Base-by-base conservation (phyloP, 2,888 invertebrate species). In the Andrena hattorfiana region DNA sequence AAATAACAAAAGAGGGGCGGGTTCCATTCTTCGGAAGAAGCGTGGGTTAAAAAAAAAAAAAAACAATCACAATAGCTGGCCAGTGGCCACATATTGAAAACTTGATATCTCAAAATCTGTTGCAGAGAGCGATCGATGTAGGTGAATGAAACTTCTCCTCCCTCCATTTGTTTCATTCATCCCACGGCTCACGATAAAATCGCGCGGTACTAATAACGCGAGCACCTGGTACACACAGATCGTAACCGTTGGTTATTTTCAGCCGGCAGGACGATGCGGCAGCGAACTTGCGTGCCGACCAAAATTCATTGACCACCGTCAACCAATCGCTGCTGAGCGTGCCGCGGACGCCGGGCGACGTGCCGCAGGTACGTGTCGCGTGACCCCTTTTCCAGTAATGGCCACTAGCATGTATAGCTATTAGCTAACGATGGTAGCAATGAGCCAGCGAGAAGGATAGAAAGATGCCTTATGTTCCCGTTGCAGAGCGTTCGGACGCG, bases 331-430 rank as follows among this genome's bases (percentile, higher is more conserved):
- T 95, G 87, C 93, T 96, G 85, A 95, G 95, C 89, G 96, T 96
- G 83, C 96, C 97, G 77, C 95, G 96, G 80, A 96, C 96, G 42
- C 96, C 96, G 32, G 96, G 96, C 89, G 96, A 96, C 90, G 95
- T 96, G 84, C 96, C 96, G 66, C 96, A 96, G 94, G 96, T 96
- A 94, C 91, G 86, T 86, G 42, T 42, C 42, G 5, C 42, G 16
- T 42, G 42, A 86, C 68, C 48, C 35, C n/a, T 7, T 13, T 51
- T 28, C 30, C 30, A 51, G 28, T 48, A 20, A 20, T 20, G 20
- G 20, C 20, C 20, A 20, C 51, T 8, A 7, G 20, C 51, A 7
- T 51, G 51, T 51, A 20, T 10, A 51, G n/a, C 51, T 20, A 6
- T 51, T 20, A 20, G 8, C 8, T 20, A 20, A 51, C 51, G 8